Evolutionary conservation across 2,888 invertebrate species (phyloP), one percentile per base, ranked within the genome.

Genomic region (Halictus ligatus): DNA sequence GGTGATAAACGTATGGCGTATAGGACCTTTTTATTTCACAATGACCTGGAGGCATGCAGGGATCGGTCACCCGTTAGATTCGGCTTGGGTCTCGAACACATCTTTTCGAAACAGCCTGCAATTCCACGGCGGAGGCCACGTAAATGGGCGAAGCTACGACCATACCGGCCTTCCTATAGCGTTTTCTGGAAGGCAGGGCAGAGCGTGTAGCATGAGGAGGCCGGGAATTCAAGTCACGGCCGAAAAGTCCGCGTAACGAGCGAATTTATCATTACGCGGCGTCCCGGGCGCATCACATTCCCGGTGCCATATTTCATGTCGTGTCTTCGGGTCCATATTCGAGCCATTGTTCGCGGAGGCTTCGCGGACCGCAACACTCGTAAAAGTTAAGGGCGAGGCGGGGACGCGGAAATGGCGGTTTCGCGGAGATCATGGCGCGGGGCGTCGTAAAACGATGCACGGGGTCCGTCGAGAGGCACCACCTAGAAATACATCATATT

Each of bases 181-280:
- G 54, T 21, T 54, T 54, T 54, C 21, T 3, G 21, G 2, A 29
- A 7, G 60, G 13, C 0, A 25, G 25, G n/a, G 21, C 6, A 5
- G 13, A 60, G 25, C 25, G 25, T 15, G 60, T 2, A 29, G 25
- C 2, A 15, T 3, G 5, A 5, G 15, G 54, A 40, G n/a, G 10
- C n/a, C 12, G 40, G n/a, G 58, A 72, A 58, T 78, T 72, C 79
- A 21, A 72, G 81, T 79, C 81, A 48, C 78, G 81, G n/a, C n/a
- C 82, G 25, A 74, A 60, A 80, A 74, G 80, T 74, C 74, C 21
- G 8, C 48, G 82, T 29, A 80, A 81, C 60, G 75, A 83, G 25
- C 25, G 58, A 80, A 75, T 75, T 83, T 83, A 80, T 83, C 48
- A 75, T 80, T 75, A 80, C 54, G 21, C 46, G n/a, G 46, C 13